A percentile compares a stretch with the other conserved stretches of the same genome.
These are phyloP conservation scores for Orussus abietinus DNA, from an alignment of 1,140 invertebrate genomes.

Conservation along the genomic window DNA sequence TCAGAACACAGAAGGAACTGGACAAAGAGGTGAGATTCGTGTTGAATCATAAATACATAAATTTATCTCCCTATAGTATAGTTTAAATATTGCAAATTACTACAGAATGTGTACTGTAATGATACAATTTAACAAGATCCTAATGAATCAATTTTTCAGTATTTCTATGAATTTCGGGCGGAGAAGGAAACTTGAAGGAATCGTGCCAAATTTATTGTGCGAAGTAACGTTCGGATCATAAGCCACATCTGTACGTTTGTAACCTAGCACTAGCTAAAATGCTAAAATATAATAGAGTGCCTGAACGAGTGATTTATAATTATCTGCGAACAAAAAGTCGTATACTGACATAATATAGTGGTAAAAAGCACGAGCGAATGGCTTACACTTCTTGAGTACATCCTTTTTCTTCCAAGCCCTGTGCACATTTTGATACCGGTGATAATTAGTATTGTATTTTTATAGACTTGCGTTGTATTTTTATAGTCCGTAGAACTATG, in stretches of 20 bases:
- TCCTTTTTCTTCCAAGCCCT: constrained; percentile 32
- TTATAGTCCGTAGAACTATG: constrained; percentile 36
- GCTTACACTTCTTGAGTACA: constrained; percentile 20
- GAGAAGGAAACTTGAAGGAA: constrained; percentile 48
- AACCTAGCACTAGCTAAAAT: constrained; percentile 42
- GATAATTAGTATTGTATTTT: constrained; percentile 43
- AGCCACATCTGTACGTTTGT: constrained; percentile 29
- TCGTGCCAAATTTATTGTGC: constrained; percentile 42
- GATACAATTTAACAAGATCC: constrained; percentile 8
- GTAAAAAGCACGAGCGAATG: constrained; percentile 23
- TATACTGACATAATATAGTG: no score
- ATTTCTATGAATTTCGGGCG: constrained; percentile 50
- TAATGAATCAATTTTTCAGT: constrained; percentile 34
- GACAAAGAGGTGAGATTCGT: constrained; percentile 43
- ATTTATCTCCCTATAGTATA: no score
- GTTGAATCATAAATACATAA: constrained; percentile 4
- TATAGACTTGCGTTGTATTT: constrained; percentile 45
- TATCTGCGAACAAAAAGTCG: constrained; percentile 18
- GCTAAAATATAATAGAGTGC: constrained; percentile 49
- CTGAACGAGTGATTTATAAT: constrained; percentile 43
- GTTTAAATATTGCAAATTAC: no score
- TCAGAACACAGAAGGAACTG: constrained; percentile 45
- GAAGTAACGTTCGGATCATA: constrained; percentile 20
- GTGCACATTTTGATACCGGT: constrained; percentile 41
- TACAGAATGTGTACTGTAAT: no score